Evolutionary conservation across 2,797 vertebrate species (phyloP).

Genomic region (Syngnathus acus): DNA sequence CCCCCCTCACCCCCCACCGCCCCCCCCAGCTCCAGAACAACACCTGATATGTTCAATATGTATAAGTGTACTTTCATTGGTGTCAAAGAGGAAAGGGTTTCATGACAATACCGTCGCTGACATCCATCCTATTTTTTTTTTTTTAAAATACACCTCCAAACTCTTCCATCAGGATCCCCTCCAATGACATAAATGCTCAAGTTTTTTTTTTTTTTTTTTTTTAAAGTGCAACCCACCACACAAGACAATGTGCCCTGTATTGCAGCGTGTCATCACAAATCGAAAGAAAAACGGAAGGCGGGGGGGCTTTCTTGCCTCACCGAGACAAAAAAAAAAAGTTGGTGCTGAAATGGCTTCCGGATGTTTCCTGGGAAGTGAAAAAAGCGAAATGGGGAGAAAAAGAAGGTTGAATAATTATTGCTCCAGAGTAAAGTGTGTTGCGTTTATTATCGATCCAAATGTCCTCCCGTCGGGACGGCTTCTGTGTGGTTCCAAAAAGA

Average conservation of each 20-base stretch:
- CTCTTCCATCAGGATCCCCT: neutral
- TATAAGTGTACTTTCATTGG: slow-evolving; percentile 44
- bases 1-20: too few relatives aligned
- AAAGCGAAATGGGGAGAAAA: neutral
- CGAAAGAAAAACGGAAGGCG: slow-evolving; percentile 19
- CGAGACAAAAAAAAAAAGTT: slow-evolving; percentile 12
- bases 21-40: slow-evolving; percentile 36
- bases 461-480: neutral
- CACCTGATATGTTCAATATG: slow-evolving; percentile 53
- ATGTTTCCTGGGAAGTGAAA: slow-evolving; percentile 32
- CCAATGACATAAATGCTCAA: slow-evolving; percentile 22
- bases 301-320: slow-evolving; percentile 6
- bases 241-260: slow-evolving; percentile 69
- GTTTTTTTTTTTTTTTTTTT: slow-evolving; percentile 27
- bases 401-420: slow-evolving; percentile 64
- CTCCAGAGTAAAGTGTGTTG: slow-evolving; percentile 59
- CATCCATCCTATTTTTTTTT: slow-evolving; percentile 48
- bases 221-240: slow-evolving; percentile 42
- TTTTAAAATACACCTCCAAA: slow-evolving; percentile 16
- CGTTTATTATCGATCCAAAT: slow-evolving; percentile 47
- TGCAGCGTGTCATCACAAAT: slow-evolving; percentile 32
- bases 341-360: neutral
- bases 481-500: slow-evolving; percentile 54
- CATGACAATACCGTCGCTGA: slow-evolving; percentile 55
- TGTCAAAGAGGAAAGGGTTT: slow-evolving; percentile 49